Evolutionary conservation across 2,113 vertebrate species (phyloP).

Genomic region (Actenoides lindsayi): DNA sequence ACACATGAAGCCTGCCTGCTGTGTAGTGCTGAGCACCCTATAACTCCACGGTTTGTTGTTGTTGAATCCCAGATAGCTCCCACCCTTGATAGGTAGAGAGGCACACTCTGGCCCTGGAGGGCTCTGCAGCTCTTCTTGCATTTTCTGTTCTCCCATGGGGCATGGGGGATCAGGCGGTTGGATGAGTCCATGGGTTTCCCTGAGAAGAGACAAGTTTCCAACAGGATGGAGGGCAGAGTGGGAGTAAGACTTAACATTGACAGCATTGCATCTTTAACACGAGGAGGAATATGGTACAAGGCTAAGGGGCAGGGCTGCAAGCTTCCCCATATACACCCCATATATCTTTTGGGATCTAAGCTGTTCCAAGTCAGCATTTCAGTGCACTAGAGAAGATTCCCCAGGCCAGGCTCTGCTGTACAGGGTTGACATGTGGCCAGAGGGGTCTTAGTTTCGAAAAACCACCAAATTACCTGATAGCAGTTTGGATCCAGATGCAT

Average conservation of each 20-base stretch:
- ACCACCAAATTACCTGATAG: neutral
- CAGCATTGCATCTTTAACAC: neutral
- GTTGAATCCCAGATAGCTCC: neutral
- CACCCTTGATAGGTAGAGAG: neutral
- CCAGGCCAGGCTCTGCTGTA: neutral
- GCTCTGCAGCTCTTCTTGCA: neutral
- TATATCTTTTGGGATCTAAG: neutral
- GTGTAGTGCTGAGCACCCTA: rapidly evolving
- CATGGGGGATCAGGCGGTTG: rapidly evolving
- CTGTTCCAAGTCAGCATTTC: neutral
- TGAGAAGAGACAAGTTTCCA: neutral
- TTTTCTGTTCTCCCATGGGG: neutral
- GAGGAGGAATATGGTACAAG: neutral
- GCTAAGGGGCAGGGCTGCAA: neutral
- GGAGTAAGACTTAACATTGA: neutral
- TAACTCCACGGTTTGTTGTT: neutral
- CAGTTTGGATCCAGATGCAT: neutral
- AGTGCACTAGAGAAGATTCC: neutral
- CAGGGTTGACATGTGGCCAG: neutral
- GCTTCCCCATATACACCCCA: neutral
- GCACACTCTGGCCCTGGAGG: neutral
- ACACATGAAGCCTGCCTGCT: neutral
- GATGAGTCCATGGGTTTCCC: neutral
- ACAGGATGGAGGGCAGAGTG: neutral
- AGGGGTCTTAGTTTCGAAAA: neutral